Conservation (phyloP, 2,113 vertebrate species). For the Terrapene triunguis region DNA sequence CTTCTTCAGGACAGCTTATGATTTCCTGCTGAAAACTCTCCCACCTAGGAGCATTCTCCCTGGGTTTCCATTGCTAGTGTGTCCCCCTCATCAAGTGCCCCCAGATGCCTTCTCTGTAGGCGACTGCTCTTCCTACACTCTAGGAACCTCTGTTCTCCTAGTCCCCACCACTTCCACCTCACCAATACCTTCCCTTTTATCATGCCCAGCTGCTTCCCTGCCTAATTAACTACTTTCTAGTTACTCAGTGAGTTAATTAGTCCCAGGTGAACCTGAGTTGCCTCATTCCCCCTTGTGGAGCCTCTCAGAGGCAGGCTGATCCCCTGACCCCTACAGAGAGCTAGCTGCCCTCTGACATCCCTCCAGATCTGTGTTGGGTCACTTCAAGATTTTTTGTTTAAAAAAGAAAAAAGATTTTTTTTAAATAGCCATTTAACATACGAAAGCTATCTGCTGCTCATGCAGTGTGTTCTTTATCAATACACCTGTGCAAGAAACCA, state of each 20-base stretch:
- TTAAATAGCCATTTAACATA: background rate
- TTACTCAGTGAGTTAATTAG: background rate
- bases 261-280: background rate
- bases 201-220: background rate
- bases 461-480: background rate
- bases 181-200: background rate
- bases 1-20: background rate
- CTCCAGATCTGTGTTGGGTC: background rate
- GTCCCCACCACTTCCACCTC: background rate
- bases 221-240: background rate
- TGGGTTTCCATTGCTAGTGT: background rate
- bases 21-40: background rate
- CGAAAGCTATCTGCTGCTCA: background rate
- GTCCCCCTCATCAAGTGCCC: background rate
- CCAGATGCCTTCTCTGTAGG: background rate
- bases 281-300: background rate
- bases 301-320: background rate
- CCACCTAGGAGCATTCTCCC: background rate
- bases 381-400: fast-evolving
- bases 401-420: background rate
- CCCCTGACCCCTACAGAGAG: background rate
- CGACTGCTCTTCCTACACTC: background rate
- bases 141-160: background rate
- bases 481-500: background rate
- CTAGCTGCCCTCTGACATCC: background rate